Base-by-base conservation (phyloP, 2,888 invertebrate species). In the Callimorpha dominula region DNA sequence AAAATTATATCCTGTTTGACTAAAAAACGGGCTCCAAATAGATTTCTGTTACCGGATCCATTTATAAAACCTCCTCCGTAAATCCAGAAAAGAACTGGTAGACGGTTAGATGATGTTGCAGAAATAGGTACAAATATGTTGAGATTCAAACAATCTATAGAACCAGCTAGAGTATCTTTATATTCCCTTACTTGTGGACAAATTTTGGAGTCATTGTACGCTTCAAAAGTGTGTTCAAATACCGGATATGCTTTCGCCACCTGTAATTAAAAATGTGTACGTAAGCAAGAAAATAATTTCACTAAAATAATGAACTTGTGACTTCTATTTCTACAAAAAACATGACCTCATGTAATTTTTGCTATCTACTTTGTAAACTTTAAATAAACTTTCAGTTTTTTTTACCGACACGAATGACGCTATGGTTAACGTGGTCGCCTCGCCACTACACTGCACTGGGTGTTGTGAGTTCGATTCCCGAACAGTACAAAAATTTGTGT, bases 1-100 rank as follows among this genome's bases (percentile, higher is more conserved):
- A 93, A 84, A 14, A 93, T 82, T 4, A 93, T 82, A 12, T 86
- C 84, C 31, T 90, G 85, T 78, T 85, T 79, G 17, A 87, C 86
- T 68, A 92, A 64, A 50, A 66, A 76, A 11, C 14, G 64, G 0
- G 76, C 73, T 6, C 71, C 73, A 46, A 70, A 76, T n/a, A 67
- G 4, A 40, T 64, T 14, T 71, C 73, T 49, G 9, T 66, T 71
- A n/a, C 46, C 62, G 15, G 43, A 54, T 14, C 71, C 69, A 15
- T 42, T 42, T 17, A 15, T 15, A 50, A 71, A 76, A 3, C 49
- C 46, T 7, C 73, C 76, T 15, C 73, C 73, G 12, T 76, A 65
- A 8, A 76, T 50, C 52, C 54, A 73, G 4, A 72, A 66, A 11
- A 74, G 60, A 43, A 74, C 74, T 9, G 72, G 70, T 42, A 68